Evolutionary conservation across 2,888 invertebrate species (phyloP).

Genomic region (Apamea monoglypha): DNA sequence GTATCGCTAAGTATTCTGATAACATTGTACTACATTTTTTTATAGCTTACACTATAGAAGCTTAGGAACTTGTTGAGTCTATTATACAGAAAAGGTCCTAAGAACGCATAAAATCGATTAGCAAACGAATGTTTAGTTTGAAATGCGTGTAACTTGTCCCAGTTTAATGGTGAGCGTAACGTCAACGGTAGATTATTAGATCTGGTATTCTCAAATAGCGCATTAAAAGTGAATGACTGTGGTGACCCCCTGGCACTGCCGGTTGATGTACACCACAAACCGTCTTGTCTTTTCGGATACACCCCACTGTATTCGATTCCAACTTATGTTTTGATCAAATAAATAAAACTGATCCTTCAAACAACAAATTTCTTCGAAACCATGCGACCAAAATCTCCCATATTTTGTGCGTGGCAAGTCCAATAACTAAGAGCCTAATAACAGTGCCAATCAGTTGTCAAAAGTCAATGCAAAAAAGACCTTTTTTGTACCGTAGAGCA

Average conservation of each 20-base stretch:
- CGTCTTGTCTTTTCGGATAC: background rate
- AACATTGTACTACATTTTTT: too few species aligned
- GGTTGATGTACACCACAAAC: background rate
- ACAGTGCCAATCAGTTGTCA: background rate
- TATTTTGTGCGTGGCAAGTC: background rate
- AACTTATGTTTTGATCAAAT: background rate
- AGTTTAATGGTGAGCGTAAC: background rate
- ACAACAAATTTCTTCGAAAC: background rate
- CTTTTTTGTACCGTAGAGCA: background rate
- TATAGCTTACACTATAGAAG: too few species aligned
- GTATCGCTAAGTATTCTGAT: too few species aligned
- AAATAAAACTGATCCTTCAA: background rate
- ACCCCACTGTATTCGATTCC: background rate
- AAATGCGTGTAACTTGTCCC: background rate
- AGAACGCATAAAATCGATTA: too few species aligned
- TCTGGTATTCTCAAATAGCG: background rate
- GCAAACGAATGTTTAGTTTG: too few species aligned
- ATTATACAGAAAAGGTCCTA: too few species aligned
- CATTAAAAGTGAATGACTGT: background rate
- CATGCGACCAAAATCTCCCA: too few species aligned
- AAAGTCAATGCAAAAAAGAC: background rate
- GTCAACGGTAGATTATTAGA: background rate
- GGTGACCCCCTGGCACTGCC: background rate
- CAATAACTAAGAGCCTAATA: background rate
- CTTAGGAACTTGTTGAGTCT: too few species aligned